phyloP scores from a whole-genome alignment of 2,113 vertebrate species.

The Syngnathus typhle region DNA sequence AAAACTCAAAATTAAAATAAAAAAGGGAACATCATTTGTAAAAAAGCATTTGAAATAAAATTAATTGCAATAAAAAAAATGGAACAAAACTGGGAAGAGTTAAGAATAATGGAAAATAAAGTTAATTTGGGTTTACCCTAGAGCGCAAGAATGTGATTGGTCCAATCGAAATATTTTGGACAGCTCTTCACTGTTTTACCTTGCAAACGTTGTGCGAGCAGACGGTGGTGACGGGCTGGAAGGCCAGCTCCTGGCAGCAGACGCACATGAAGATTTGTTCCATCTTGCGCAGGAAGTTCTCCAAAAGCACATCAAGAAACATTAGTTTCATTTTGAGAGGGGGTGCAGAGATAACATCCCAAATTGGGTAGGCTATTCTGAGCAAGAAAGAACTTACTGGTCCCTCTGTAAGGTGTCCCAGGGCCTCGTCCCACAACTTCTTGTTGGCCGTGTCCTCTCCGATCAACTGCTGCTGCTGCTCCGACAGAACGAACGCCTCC shows the following conservation, averaged over 20 bases:
- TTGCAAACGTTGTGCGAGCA: slow-evolving; percentile 97
- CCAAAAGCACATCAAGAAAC: neutral
- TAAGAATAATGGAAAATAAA: too few relatives aligned
- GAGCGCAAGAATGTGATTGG: neutral
- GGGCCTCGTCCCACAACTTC: slow-evolving; percentile 95
- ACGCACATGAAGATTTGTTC: slow-evolving; percentile 98
- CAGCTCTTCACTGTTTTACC: slow-evolving; percentile 58
- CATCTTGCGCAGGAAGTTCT: slow-evolving; percentile 96
- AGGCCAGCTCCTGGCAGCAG: slow-evolving; percentile 97
- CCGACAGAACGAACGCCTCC: slow-evolving; percentile 86
- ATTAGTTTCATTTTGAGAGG: neutral
- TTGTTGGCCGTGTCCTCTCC: slow-evolving; percentile 87
- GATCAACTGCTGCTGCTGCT: slow-evolving; percentile 85
- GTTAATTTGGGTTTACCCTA: too few relatives aligned
- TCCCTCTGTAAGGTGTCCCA: slow-evolving; percentile 85
- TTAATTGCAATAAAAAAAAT: neutral
- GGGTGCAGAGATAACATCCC: neutral
- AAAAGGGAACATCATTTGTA: too few relatives aligned
- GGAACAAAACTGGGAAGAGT: too few relatives aligned
- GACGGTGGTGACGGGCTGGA: slow-evolving; percentile 90
- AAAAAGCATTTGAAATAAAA: too few relatives aligned
- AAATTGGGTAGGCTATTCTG: neutral
- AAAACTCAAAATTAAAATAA: too few relatives aligned
- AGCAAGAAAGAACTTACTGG: slow-evolving; percentile 69
- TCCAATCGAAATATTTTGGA: neutral